phyloP scores from a whole-genome alignment of 2,888 invertebrate genomes.

The Tipula lateralis region DNA sequence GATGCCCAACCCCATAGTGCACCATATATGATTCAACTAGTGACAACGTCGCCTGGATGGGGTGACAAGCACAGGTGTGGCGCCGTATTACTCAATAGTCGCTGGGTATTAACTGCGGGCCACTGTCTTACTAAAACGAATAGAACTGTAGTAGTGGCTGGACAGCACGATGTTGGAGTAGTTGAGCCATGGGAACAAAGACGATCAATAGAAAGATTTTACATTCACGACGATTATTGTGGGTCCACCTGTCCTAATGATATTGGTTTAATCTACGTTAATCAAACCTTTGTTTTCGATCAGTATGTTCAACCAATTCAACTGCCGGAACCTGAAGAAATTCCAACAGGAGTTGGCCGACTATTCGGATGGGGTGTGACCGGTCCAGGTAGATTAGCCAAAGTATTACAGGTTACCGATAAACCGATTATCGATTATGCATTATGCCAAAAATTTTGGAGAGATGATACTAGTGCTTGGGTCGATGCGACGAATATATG shows the following conservation, averaged over 20 bases:
- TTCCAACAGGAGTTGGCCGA: constrained; percentile 39
- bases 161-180: too few species aligned
- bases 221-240: constrained; percentile 40
- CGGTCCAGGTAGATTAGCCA: background rate
- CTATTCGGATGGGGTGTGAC: constrained; percentile 50
- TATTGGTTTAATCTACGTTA: constrained; percentile 51
- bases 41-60: background rate
- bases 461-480: constrained; percentile 32
- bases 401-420: background rate
- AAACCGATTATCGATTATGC: background rate
- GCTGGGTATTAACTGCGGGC: constrained; percentile 48
- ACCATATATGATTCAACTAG: background rate
- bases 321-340: constrained; percentile 42
- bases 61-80: constrained; percentile 45
- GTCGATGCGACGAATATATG: constrained; percentile 48
- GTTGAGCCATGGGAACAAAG: background rate
- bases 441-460: background rate
- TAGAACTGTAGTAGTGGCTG: too few species aligned
- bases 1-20: background rate
- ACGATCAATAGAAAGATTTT: background rate
- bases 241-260: constrained; percentile 51
- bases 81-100: constrained; percentile 47
- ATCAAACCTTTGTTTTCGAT: constrained; percentile 41
- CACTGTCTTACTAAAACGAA: constrained; percentile 42
- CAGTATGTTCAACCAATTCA: constrained; percentile 43